Evolutionary conservation across 1,140 invertebrate species (phyloP), one percentile per base, ranked within the genome.

Genomic region (Eciton burchellii): DNA sequence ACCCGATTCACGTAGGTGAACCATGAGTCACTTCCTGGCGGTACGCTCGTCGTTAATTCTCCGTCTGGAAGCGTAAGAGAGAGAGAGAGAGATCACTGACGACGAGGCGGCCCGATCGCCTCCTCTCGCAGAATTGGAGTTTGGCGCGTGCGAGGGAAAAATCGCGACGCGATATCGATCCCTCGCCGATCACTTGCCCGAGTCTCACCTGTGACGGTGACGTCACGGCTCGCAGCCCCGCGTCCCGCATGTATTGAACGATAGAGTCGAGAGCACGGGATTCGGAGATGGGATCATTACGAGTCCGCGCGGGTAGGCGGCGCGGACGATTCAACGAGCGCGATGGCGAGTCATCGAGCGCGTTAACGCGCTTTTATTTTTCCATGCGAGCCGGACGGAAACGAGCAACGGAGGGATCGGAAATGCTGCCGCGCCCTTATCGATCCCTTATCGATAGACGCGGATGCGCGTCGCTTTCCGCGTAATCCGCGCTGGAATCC

Each of bases 261-360:
- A 74, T 82, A 85, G 86, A 84, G 63, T 54, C 45, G 35, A 24
- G 54, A 62, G 60, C 60, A 65, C 82, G 83, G 86, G 90, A 92
- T 92, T 88, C 84, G 84, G 84, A 82, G 89, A 91, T 93, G 92
- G 92, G 87, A 91, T 93, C 92, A 93, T 85, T 79, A 57, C 87
- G 65, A 90, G 84, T 86, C 85, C 84, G 88, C 77, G 77, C 82
- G 84, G 82, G 87, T 87, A 62, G 85, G 85, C 87, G 85, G 72
- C 16, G n/a, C 60, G 11, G 49, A 1, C 70, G 72, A 74, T 76
- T 84, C 63, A 81, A 88, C 77, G 60, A 74, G 66, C 79, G 49
- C 21, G 12, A 60, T 79, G 41, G 54, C 82, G 86, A 87, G 82
- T 87, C 85, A 88, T 88, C 71, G 26, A 26, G 35, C 45, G 59